Evolutionary conservation across 2,888 invertebrate genomes (phyloP), one percentile per base, ranked within the genome.

Genomic region (Nomada lathburiana): DNA sequence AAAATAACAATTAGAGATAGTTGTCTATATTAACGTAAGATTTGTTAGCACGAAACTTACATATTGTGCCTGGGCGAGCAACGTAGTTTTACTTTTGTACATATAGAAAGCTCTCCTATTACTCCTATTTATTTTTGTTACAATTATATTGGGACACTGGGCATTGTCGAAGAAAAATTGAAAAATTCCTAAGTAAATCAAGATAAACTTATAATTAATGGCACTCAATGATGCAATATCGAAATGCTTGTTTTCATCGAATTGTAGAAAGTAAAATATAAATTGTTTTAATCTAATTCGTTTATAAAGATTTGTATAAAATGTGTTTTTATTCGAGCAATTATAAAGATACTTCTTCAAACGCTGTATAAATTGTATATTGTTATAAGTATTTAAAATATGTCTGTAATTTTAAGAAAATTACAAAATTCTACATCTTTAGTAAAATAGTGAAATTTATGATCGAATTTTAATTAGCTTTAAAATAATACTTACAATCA

Each of bases 401-500:
- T 36, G 5, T 42, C 13, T 4, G 0, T 44, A 11, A 23, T 29
- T 64, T 44, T 26, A 26, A 29, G 42, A n/a, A 16, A 69, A 18
- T 62, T 18, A 60, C 7, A 42, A 64, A 60, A 47, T 23, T 68
- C 42, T 20, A 20, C 16, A 55, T 57, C 16, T 67, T 18, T n/a
- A 23, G 7, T 69, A n/a, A 47, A 69, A 42, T 57, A 50, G 2
- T 23, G 63, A 11, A 18, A 67, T 29, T 63, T 44, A 53, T 29
- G 42, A 18, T 60, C 16, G 23, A 36, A 60, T 53, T 69, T 74
- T 42, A 60, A 26, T 16, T 44, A 42, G n/a, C 65, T 70, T 29
- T 55, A n/a, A 23, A 74, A 29, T 67, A 42, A 47, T 55, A 63
- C 29, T 69, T 69, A 64, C 57, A 75, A 47, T 62, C 36, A 44